Conservation (phyloP, 2,113 vertebrate species). For the Atrichornis clamosus region DNA sequence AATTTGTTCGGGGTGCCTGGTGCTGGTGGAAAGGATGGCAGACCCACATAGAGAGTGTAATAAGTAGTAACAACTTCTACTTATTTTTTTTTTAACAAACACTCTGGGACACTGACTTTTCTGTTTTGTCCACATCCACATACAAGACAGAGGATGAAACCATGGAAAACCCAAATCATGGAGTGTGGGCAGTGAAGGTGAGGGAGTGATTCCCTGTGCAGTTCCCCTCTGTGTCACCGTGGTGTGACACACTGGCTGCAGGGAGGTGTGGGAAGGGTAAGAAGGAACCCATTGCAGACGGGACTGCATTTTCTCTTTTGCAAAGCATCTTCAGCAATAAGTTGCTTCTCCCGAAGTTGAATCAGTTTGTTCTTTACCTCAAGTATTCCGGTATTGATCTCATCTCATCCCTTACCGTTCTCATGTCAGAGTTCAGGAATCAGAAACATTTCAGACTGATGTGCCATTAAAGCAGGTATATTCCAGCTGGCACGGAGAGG, state of each 20-base stretch:
- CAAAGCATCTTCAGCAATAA: fast-evolving
- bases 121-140: neutral
- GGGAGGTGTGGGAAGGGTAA: neutral
- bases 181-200: neutral
- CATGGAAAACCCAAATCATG: fast-evolving
- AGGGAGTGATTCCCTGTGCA: neutral
- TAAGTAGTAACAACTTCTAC: neutral
- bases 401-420: neutral
- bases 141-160: neutral
- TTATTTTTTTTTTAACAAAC: neutral
- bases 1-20: neutral
- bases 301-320: neutral
- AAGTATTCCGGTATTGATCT: neutral
- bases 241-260: neutral
- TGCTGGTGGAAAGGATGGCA: neutral
- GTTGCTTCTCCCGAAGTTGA: neutral
- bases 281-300: neutral
- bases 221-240: neutral
- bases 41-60: neutral
- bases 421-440: neutral
- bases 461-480: neutral
- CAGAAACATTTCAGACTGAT: neutral
- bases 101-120: neutral
- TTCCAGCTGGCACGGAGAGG: neutral
- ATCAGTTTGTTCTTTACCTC: neutral